Percentiles rank a stretch among this genome's conserved stretches.
Evolutionary conservation across 2,113 vertebrate genomes (phyloP).

Genomic region (Sphyrna mokarran): DNA sequence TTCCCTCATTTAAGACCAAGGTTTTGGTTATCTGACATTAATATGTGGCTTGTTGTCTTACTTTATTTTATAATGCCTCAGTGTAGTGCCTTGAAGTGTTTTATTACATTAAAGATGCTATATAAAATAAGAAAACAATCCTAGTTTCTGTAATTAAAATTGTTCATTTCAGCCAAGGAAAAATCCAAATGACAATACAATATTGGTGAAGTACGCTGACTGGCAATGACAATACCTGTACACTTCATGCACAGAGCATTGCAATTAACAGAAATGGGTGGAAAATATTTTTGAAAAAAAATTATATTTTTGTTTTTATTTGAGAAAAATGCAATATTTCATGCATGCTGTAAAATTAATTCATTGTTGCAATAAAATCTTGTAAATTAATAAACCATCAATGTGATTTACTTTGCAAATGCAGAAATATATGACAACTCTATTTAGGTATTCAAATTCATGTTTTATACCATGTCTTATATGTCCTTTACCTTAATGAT

Average conservation of each 20-base stretch:
- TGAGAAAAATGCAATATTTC: not conserved
- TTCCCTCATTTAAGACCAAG: no score
- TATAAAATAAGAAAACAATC: not conserved
- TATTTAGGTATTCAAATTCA: not conserved
- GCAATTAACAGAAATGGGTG: not conserved
- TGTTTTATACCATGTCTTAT: not conserved
- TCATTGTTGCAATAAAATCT: not conserved
- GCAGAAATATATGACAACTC: not conserved
- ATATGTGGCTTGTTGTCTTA: no score
- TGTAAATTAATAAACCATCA: not conserved
- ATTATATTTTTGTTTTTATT: not conserved
- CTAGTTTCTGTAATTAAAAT: not conserved
- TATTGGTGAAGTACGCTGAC: not conserved
- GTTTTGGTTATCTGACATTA: no score
- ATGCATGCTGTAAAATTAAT: not conserved
- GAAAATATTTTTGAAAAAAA: not conserved
- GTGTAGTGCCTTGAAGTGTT: no score
- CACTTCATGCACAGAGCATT: not conserved
- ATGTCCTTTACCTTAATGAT: constrained; percentile 44
- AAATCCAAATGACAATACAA: not conserved
- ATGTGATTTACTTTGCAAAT: not conserved
- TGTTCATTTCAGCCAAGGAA: not conserved
- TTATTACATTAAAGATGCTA: no score
- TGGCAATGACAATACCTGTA: not conserved
- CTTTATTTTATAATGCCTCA: no score